These are phyloP conservation scores for Nesoenas mayeri DNA, from an alignment of 2,113 vertebrate species.

Conservation along the genomic window DNA sequence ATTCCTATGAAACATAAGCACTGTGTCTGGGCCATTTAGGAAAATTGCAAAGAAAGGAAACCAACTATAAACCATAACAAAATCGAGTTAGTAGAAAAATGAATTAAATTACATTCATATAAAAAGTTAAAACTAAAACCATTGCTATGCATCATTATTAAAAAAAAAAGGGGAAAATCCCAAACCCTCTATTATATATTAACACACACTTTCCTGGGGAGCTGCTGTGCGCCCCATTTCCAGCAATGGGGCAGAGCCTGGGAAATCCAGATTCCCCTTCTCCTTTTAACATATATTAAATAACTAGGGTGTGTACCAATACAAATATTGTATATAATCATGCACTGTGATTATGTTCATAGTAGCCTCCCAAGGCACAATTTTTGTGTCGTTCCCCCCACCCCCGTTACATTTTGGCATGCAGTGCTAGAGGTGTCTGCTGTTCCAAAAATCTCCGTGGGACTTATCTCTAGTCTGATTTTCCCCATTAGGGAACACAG, in stretches of 20 bases:
- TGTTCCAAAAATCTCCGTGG: not conserved
- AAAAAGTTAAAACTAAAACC: constrained; percentile 54
- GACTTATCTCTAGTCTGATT: not conserved
- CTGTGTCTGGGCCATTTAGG: constrained; percentile 8
- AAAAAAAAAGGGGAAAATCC: not conserved
- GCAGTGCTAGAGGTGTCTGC: not conserved
- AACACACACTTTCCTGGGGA: constrained; percentile 25
- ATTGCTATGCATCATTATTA: not conserved
- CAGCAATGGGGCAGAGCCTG: constrained; percentile 47
- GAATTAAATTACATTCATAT: constrained; percentile 74
- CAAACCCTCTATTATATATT: constrained; percentile 13
- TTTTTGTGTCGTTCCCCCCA: not conserved
- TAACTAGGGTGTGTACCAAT: not conserved
- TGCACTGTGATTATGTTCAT: constrained; percentile 1
- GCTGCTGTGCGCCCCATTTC: constrained; percentile 18
- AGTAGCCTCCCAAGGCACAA: constrained; percentile 27
- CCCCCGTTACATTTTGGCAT: not conserved
- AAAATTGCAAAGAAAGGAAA: constrained; percentile 36
- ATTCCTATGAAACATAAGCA: constrained; percentile 57
- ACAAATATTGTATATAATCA: not conserved
- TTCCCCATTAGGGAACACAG: not conserved
- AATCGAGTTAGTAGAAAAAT: constrained; percentile 65
- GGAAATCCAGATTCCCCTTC: constrained; percentile 54
- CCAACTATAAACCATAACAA: constrained; percentile 40
- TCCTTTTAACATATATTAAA: constrained; percentile 40